Base-by-base conservation (phyloP, 2,113 vertebrate genomes). In the Macrotis lagotis region DNA sequence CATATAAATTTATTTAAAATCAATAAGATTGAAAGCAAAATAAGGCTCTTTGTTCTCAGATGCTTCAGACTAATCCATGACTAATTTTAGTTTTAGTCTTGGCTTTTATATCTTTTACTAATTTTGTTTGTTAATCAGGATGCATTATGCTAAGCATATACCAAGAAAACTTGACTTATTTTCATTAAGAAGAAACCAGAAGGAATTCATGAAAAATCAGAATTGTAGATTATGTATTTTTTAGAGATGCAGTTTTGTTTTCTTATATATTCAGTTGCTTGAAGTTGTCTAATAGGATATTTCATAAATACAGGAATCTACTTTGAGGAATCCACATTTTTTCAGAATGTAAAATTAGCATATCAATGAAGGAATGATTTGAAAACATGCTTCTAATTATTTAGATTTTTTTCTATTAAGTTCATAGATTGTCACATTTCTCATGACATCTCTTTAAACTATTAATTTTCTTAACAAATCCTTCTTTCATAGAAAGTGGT, bases 21-120 rank as follows among this genome's bases (percentile, higher is more conserved):
- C 53, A 25, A 5, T 1, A 24, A 83, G n/a, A 83, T 25, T 50
- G 48, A 48, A 90, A 90, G 28, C 47, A 50, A 90, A 48, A 90
- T 50, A 50, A 25, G 89, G 10, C 49, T 90, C n/a, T 91, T 91
- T 94, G 37, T 95, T 37, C 74, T 92, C 90, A 48, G 51, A 37
- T 52, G 19, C 49, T 94, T 94, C 22, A 74, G 24, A 47, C 24
- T 88, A 26, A 74, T 91, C 25, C 90, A 44, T 51, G 31, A 88
- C 92, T 91, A 66, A 92, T 92, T 96, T 94, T 24, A 91, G 55
- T 48, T 88, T 93, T 93, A 44, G 53, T 25, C 14, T 47, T 93
- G 59, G 25, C 2, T 91, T 90, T 95, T 90, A 88, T 95, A 37
- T 48, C 47, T 47, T 28, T 89, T 89, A 52, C n/a, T 74, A 50